Percentiles rank a stretch among this genome's conserved stretches.
phyloP scores from a whole-genome alignment of 2,113 vertebrate genomes.

The Oplegnathus fasciatus region DNA sequence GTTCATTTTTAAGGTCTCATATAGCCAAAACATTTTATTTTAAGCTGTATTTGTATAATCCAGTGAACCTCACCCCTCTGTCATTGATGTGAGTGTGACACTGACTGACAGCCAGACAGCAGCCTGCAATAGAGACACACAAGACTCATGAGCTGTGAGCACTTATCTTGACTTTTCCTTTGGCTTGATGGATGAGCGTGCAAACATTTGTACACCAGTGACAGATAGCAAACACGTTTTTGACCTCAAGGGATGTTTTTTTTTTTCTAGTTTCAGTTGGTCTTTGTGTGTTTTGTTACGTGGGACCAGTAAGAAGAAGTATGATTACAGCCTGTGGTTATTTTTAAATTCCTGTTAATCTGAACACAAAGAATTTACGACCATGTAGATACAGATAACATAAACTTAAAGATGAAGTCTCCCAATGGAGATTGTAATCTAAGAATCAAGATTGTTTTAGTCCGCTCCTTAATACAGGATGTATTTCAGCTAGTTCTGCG shows the following conservation, averaged over 20 bases:
- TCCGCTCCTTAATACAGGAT: neutral
- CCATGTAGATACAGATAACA: neutral
- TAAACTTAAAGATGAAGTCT: neutral
- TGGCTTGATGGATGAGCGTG: neutral
- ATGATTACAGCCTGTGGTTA: neutral
- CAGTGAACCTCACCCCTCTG: neutral
- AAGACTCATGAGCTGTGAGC: slow-evolving; percentile 7
- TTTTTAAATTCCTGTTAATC: neutral
- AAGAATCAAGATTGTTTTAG: no score
- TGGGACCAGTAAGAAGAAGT: neutral
- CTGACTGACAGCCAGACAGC: neutral
- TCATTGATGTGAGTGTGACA: neutral
- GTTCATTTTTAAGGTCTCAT: neutral
- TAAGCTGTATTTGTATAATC: neutral
- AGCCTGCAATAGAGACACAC: neutral
- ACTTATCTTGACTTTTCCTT: neutral
- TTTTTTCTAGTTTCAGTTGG: neutral
- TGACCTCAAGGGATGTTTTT: no score
- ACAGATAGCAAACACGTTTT: neutral
- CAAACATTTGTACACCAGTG: slow-evolving; percentile 4
- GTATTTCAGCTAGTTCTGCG: neutral
- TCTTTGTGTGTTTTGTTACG: neutral
- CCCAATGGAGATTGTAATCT: neutral
- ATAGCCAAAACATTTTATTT: neutral
- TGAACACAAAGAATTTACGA: neutral